Base-by-base conservation (phyloP, 1,140 invertebrate species). In the Pseudoatta argentina region DNA sequence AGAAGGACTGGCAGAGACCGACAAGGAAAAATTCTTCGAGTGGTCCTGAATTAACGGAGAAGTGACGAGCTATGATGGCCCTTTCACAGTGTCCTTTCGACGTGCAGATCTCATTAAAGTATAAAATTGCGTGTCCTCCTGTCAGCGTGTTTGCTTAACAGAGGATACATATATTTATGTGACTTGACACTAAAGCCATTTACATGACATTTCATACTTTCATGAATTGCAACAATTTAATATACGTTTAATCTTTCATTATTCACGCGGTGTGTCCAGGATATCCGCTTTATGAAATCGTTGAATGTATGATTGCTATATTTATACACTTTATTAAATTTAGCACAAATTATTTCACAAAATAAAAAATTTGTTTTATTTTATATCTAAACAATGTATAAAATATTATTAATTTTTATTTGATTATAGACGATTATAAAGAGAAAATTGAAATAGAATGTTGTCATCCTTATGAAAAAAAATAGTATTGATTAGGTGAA, bases 81-180 rank as follows among this genome's bases (percentile, higher is more conserved):
- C 79, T 83, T 69, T 75, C 8, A 24, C 39, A 71, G n/a, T 14
- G 39, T 83, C 69, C 39, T 72, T 61, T 75, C 55, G 27, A 73
- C 69, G 27, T 10, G 55, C 67, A 39, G 67, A 61, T 83, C 79
- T 75, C 69, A 48, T 83, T 51, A 81, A 61, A 63, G 24, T 44
- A 3, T 12, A 59, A 63, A 83, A 83, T 83, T 83, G 48, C 79
- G 39, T 10, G 39, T 8, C 18, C 16, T 8, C 4, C 79, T 75
- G 79, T 83, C 79, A 71, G 48, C 69, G 39, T 73, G 34, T 67
- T 82, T 73, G 55, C 67, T 82, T 57, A 44, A 71, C 27, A 55
- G 27, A 16, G 24, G 39, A 51, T 75, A 69, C 48, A 51, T 27
- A 64, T 69, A 73, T 82, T 51, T 30, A 61, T 61, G 48, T 82